phyloP scores from a whole-genome alignment of 53 echinoderm and acorn worm genomes.

The Crossaster papposus region DNA sequence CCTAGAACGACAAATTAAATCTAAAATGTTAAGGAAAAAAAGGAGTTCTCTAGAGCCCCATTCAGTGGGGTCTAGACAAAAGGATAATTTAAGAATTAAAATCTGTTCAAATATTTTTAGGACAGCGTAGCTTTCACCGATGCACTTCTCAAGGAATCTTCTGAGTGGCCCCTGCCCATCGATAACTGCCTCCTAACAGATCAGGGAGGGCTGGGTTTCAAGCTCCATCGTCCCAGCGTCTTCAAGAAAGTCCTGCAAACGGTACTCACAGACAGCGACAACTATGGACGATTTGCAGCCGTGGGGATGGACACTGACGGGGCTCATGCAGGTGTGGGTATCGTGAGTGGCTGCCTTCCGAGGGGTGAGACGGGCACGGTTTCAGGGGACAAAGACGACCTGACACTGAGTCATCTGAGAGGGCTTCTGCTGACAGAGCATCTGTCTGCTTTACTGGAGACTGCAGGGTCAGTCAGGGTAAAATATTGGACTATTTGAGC shows the following conservation, averaged over 20 bases:
- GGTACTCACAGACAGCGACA: slow-evolving; percentile 32
- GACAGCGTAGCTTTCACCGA: slow-evolving; percentile 11
- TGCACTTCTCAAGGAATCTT: slow-evolving; percentile 19
- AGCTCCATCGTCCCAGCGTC: slow-evolving; percentile 59
- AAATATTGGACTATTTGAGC: no score
- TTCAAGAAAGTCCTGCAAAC: slow-evolving; percentile 59
- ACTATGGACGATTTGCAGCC: slow-evolving; percentile 43
- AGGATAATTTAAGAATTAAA: not conserved
- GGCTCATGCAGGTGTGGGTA: not conserved
- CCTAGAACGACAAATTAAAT: no score
- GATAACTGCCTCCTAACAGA: slow-evolving; percentile 33
- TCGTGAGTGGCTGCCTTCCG: slow-evolving; percentile 29
- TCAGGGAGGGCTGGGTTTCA: slow-evolving; percentile 60
- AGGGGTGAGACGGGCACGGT: not conserved
- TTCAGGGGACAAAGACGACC: not conserved
- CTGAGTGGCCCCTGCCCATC: slow-evolving; percentile 55
- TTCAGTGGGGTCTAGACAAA: no score
- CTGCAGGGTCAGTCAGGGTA: slow-evolving; percentile 51
- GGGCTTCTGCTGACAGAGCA: slow-evolving; percentile 56
- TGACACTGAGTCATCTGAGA: slow-evolving; percentile 54
- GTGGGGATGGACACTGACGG: not conserved
- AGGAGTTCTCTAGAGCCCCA: no score
- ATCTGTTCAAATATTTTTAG: not conserved
- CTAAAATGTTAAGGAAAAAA: no score
- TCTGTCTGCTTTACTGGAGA: slow-evolving; percentile 54